Conservation (phyloP, 2,888 invertebrate genomes). For the Mongoloraphidia duomilia region DNA sequence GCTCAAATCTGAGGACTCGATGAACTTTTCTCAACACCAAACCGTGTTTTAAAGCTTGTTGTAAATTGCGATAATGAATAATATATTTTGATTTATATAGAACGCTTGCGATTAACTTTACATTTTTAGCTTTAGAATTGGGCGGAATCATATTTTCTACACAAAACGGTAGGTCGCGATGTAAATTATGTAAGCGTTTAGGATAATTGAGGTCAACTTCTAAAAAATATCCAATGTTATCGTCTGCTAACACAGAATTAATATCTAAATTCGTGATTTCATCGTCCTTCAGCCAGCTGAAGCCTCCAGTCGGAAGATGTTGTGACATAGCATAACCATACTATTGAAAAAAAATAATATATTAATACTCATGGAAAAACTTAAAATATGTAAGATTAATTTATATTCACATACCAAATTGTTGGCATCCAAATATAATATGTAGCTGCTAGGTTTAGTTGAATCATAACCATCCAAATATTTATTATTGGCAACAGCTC, state of each 20-base stretch:
- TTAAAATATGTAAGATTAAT: too few species aligned
- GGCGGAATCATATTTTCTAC: slow-evolving; percentile 14
- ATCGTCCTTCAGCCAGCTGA: slow-evolving; percentile 16
- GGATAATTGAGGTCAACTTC: slow-evolving; percentile 30
- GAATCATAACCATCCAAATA: slow-evolving; percentile 21
- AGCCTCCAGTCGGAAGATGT: slow-evolving; percentile 18
- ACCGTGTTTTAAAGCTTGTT: slow-evolving; percentile 17
- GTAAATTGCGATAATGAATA: slow-evolving; percentile 19
- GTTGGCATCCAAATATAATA: slow-evolving; percentile 21
- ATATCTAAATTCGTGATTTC: slow-evolving; percentile 6
- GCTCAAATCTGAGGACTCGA: slow-evolving; percentile 23
- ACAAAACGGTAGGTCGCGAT: slow-evolving; percentile 21
- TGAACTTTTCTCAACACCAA: slow-evolving; percentile 20
- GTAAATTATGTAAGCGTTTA: slow-evolving; percentile 21
- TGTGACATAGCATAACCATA: slow-evolving; percentile 18
- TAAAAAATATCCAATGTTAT: slow-evolving; percentile 23
- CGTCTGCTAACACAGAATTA: slow-evolving; percentile 8
- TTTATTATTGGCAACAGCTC: slow-evolving; percentile 23
- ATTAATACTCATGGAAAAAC: too few species aligned
- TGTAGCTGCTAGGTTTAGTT: slow-evolving; percentile 12
- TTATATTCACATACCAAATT: slow-evolving; percentile 10
- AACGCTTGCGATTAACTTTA: slow-evolving; percentile 17
- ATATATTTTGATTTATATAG: slow-evolving; percentile 17
- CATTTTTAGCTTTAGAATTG: slow-evolving; percentile 4
- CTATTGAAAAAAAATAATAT: neutral